Base-by-base conservation (phyloP, 2,888 invertebrate genomes). In the Drosophila koepferae region DNA sequence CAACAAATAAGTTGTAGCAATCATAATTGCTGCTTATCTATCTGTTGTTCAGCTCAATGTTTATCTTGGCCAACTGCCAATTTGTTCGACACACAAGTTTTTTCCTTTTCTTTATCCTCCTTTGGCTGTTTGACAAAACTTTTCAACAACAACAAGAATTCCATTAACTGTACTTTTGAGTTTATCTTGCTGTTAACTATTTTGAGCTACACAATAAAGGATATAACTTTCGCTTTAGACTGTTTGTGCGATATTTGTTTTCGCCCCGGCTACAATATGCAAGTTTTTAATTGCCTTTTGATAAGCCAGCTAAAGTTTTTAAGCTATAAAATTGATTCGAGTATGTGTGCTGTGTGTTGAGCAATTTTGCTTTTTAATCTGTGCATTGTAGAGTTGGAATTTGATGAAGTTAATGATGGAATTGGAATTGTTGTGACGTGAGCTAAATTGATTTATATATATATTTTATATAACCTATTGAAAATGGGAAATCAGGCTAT, bases 91-190 rank as follows among this genome's bases (percentile, higher is more conserved):
- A 7, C 28, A 18, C 55, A 55, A 49, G 4, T 28, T 28, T 5
- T 38, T 49, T 59, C 1, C 3, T 31, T 23, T 55, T 43, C 36
- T 28, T n/a, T 43, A n/a, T 16, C 36, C 20, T 55, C 14, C 36
- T 6, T 58, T 63, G 12, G 64, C 61, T 77, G 63, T 44, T 49
- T 38, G 77, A 49, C 64, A 78, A 75, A 75, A 67, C 63, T 78
- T 77, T 34, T 6, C 1, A 12, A 3, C 48, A 34, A 18, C 31
- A 31, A 28, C 28, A 28, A 28, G 28, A 28, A 70, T 72, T 76
- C 72, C 77, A 81, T 81, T 86, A 77, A 62, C 63, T 67, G 63
- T 60, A 34, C 38, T 58, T 72, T 77, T 73, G 72, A 83, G 72
- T 73, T 86, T 65, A 54, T 58, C 63, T 48, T 63, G 38, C 23